Evolutionary conservation across 2,113 vertebrate genomes (phyloP).

Genomic region (Sitta europaea): DNA sequence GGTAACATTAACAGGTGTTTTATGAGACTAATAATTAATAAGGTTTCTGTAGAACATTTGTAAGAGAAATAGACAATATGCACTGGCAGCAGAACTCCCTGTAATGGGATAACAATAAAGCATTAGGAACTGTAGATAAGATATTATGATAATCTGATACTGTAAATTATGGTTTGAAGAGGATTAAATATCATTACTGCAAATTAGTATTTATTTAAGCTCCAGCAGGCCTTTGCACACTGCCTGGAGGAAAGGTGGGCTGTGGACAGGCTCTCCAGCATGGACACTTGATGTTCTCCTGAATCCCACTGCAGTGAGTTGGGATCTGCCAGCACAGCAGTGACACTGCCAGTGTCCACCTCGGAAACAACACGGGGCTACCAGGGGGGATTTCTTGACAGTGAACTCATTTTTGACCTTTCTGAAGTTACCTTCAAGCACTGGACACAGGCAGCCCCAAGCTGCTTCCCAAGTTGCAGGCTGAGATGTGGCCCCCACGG

Average conservation of each 20-base stretch:
- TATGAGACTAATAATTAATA: constrained; percentile 70
- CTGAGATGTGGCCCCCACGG: not conserved
- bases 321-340: not conserved
- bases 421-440: not conserved
- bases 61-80: constrained; percentile 62
- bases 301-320: rapidly evolving
- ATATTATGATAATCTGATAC: constrained; percentile 46
- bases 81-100: constrained; percentile 45
- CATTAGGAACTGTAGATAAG: constrained; percentile 49
- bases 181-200: constrained; percentile 29
- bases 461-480: not conserved
- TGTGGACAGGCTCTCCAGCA: not conserved
- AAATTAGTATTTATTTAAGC: constrained; percentile 52
- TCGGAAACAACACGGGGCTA: rapidly evolving
- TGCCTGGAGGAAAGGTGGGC: not conserved
- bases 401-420: not conserved
- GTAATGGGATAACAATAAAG: constrained; percentile 65
- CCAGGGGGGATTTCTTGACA: rapidly evolving
- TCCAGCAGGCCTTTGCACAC: not conserved
- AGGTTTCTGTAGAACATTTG: constrained; percentile 65
- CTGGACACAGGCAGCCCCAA: not conserved
- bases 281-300: not conserved
- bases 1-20: constrained; percentile 65
- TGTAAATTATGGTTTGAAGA: constrained; percentile 38
- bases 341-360: rapidly evolving